Evolutionary conservation across 2,888 invertebrate species (phyloP), one percentile per base, ranked within the genome.

Genomic region (Metallyticus violacea): DNA sequence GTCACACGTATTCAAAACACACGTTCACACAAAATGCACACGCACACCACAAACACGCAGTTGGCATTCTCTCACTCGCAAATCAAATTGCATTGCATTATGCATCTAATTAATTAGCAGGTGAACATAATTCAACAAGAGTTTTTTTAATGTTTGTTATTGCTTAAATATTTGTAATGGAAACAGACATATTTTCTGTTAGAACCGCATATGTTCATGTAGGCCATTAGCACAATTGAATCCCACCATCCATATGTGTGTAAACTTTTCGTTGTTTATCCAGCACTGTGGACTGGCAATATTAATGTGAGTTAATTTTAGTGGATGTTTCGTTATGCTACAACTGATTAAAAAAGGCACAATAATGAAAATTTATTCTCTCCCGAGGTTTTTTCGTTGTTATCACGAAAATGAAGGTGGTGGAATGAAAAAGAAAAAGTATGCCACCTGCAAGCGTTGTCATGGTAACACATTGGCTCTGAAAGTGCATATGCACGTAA

Each of bases 61-160:
- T 62, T 62, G 40, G 40, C 40, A 62, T 62, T 62, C 40, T 62
- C 40, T 22, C 40, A 62, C 40, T 62, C 40, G 22, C 15, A 62
- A 62, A 62, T 62, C 40, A 62, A 62, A 62, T 62, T 62, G 40
- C 40, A 62, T 62, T 79, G 26, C 26, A 79, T 79, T 27, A 79
- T 79, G 26, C 85, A 85, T 85, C 78, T 62, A 79, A 30, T 79
- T 85, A 83, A 83, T 85, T 79, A 79, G 79, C 79, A 85, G 79
- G 40, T 85, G 78, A 79, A 85, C 85, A 79, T 9, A 85, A 85
- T 86, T 86, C 86, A 86, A 86, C 86, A 86, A 86, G 83, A 86
- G 84, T 86, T 86, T 81, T 83, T 83, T 83, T 83, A n/a, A n/a
- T 77, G 28, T 27, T 83, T 40, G 40, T 82, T 86, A 78, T 86